Percentiles rank a stretch among this genome's conserved stretches.
Evolutionary conservation across 23 tunicate genomes (phyloP).

Genomic region (Ascidia mentula): DNA sequence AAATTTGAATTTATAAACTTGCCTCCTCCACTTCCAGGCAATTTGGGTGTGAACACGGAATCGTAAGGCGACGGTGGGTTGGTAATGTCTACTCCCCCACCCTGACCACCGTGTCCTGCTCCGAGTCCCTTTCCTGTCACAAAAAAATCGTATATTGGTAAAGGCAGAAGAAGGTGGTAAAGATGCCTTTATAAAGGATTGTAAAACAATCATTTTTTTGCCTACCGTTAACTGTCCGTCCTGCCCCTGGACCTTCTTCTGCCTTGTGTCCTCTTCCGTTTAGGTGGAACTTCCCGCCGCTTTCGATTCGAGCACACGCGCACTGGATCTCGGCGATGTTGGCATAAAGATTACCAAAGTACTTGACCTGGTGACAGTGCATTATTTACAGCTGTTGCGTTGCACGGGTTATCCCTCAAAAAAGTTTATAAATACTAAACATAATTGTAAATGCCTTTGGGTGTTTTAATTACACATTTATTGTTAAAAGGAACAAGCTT

Average conservation of each 20-base stretch:
- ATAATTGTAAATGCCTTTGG: too few relatives aligned
- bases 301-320: slow-evolving; percentile 12
- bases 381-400: not conserved
- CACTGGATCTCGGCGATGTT: slow-evolving; percentile 24
- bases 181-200: not conserved
- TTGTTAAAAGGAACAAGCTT: not conserved
- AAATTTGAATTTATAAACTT: too few relatives aligned
- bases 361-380: slow-evolving; percentile 13
- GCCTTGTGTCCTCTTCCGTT: slow-evolving; percentile 20
- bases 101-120: slow-evolving; percentile 36
- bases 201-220: not conserved
- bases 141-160: not conserved
- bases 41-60: not conserved
- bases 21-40: slow-evolving; percentile 37
- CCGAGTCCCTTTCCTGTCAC: slow-evolving; percentile 21
- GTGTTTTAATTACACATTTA: too few relatives aligned
- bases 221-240: slow-evolving; percentile 13
- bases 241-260: slow-evolving; percentile 12
- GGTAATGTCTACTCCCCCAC: slow-evolving; percentile 12
- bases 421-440: too few relatives aligned
- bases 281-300: slow-evolving; percentile 25
- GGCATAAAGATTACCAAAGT: slow-evolving; percentile 10
- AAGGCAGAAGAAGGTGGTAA: not conserved
- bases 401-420: not conserved
- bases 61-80: slow-evolving; percentile 8